Evolutionary conservation across 2,113 vertebrate genomes (phyloP), one percentile per base, ranked within the genome.

Genomic region (Strix uralensis): DNA sequence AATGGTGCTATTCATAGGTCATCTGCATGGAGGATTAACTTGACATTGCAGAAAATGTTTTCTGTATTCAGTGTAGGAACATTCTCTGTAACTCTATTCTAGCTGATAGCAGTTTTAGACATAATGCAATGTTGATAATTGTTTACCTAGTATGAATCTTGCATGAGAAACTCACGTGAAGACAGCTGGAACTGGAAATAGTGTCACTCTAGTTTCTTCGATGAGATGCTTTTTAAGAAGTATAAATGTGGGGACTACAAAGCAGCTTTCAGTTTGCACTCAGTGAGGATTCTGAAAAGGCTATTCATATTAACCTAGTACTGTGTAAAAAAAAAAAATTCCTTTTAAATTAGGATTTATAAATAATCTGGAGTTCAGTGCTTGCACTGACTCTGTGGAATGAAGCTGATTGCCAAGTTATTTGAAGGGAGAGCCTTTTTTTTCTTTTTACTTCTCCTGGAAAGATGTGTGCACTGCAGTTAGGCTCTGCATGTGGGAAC

Each of bases 111-210:
- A 89, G 40, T 80, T 94, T 81, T 87, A 73, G 78, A 52, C 49
- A 57, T 54, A 66, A 72, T 15, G 11, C 42, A 38, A 40, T 58
- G 70, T 29, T 88, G 79, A 49, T 89, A 94, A 71, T 81, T 94
- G 89, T 90, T 88, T 94, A 92, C 36, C 65, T 94, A 38, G 30
- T 75, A 61, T 91, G 77, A 86, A 67, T 94, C 90, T 93, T 90
- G 55, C 52, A 52, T 69, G 73, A 92, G 90, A 84, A 93, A 79
- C 27, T 71, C 27, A n/a, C 42, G 22, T 55, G 51, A 82, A 91
- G 73, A 63, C 69, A 88, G 63, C 46, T 75, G 81, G 67, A 61
- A 66, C 18, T 36, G 79, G 65, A 88, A 91, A 51, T 49, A 71
- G 58, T 26, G 51, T 46, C 36, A 19, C 27, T 86, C 9, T 81